A percentile compares a stretch with the other conserved stretches of the same genome.
phyloP scores from a whole-genome alignment of 2,797 vertebrate species.

The Meriones psammophilus region DNA sequence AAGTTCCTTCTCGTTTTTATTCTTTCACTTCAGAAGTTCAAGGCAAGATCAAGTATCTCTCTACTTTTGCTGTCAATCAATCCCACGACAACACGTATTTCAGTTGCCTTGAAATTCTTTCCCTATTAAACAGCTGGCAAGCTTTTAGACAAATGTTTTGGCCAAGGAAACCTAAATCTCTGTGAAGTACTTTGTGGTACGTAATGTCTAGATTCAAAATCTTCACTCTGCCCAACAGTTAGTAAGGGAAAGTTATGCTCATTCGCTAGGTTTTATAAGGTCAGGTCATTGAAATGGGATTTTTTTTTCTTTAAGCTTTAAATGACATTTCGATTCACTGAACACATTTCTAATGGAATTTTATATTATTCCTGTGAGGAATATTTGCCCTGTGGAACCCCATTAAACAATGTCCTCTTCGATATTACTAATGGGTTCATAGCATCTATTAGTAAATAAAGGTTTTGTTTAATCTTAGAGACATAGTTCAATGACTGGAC shows the following conservation, averaged over 20 bases:
- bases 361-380: constrained; percentile 16
- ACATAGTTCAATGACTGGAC: constrained; percentile 2
- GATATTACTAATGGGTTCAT: constrained; percentile 38
- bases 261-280: constrained; percentile 54
- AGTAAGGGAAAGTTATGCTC: constrained; percentile 52
- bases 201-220: constrained; percentile 45
- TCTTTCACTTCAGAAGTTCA: constrained; percentile 53
- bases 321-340: constrained; percentile 61
- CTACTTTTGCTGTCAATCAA: constrained; percentile 82
- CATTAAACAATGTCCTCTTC: neutral
- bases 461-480: constrained; percentile 56
- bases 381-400: neutral
- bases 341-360: constrained; percentile 52
- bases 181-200: constrained; percentile 50
- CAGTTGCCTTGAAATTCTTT: constrained; percentile 81
- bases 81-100: constrained; percentile 76
- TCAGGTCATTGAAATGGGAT: constrained; percentile 39
- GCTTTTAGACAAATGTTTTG: constrained; percentile 83
- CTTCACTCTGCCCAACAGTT: constrained; percentile 38
- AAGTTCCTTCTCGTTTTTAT: neutral
- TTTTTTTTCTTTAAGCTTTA: constrained; percentile 6
- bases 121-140: constrained; percentile 82
- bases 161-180: constrained; percentile 40
- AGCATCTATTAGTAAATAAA: constrained; percentile 59
- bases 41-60: constrained; percentile 78